These are phyloP conservation scores for Triplophysa siluroides DNA, from an alignment of 2,113 vertebrate genomes.

Conservation along the genomic window DNA sequence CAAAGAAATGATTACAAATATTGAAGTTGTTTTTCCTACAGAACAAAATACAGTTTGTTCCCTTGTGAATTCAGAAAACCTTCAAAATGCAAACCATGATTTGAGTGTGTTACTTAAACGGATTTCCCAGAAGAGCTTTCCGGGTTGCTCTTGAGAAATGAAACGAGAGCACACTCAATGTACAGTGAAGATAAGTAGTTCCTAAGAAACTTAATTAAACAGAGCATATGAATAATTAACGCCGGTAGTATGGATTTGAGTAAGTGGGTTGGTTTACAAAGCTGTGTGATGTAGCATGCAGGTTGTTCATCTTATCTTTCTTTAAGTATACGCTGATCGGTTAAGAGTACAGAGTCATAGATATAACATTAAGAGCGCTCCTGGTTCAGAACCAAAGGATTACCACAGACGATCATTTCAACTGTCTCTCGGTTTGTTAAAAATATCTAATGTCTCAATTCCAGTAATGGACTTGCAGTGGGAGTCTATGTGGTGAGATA, in stretches of 20 bases:
- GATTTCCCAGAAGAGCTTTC: slow-evolving; percentile 57
- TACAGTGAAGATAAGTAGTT: slow-evolving; percentile 55
- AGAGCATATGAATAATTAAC: slow-evolving; percentile 65
- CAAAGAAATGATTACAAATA: slow-evolving; percentile 35
- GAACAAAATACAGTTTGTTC: neutral
- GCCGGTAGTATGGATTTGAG: slow-evolving; percentile 51
- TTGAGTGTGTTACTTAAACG: slow-evolving; percentile 25
- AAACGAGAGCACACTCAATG: slow-evolving; percentile 50
- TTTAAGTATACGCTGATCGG: neutral
- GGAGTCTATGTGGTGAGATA: neutral
- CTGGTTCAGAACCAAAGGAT: neutral
- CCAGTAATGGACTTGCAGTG: neutral
- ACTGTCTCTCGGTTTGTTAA: neutral
- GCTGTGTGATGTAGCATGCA: slow-evolving; percentile 10
- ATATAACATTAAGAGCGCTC: neutral
- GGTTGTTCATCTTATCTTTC: neutral
- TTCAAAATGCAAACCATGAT: neutral
- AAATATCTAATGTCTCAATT: neutral
- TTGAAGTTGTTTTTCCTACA: neutral
- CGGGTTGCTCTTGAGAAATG: slow-evolving; percentile 58
- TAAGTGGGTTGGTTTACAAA: slow-evolving; percentile 38
- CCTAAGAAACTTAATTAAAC: slow-evolving; percentile 64
- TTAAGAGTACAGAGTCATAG: slow-evolving; percentile 7
- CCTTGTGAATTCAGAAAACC: neutral
- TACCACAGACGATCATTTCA: neutral